phyloP scores from a whole-genome alignment of 2,888 invertebrate species.

The Tipula lateralis region DNA sequence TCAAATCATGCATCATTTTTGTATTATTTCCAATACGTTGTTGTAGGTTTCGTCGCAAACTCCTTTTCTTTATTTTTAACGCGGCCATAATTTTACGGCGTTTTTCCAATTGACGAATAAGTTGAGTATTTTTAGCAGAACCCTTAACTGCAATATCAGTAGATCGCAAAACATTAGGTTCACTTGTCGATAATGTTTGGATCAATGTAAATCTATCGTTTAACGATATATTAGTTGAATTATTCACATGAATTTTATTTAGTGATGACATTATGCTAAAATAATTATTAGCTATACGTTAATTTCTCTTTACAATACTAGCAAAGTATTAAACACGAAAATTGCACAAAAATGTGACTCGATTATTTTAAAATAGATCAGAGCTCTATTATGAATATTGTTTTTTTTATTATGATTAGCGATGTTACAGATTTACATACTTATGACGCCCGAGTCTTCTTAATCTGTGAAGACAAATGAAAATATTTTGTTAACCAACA shows the following conservation, averaged over 20 bases:
- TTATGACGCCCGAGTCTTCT: neutral
- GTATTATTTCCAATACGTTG: constrained; percentile 38
- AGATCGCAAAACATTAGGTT: constrained; percentile 37
- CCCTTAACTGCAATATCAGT: constrained; percentile 35
- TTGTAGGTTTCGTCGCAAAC: constrained; percentile 42
- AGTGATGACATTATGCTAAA: constrained; percentile 33
- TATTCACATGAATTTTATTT: constrained; percentile 45
- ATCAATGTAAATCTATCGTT: constrained; percentile 50
- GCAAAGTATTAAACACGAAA: neutral
- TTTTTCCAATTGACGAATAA: constrained; percentile 45
- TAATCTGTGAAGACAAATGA: neutral
- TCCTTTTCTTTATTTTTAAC: constrained; percentile 49
- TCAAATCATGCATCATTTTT: constrained; percentile 36
- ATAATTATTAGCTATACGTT: neutral
- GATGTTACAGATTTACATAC: neutral
- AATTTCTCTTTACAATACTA: neutral
- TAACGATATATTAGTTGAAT: constrained; percentile 50
- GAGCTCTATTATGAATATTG: neutral
- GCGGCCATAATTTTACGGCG: constrained; percentile 47
- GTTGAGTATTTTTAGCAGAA: constrained; percentile 44
- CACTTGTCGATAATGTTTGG: constrained; percentile 39
- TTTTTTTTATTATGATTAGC: neutral
- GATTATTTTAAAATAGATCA: neutral
- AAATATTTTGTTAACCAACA: neutral
- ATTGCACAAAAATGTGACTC: constrained; percentile 11